Conservation (phyloP, 2,888 invertebrate species). For the Eucera pruinosa region DNA sequence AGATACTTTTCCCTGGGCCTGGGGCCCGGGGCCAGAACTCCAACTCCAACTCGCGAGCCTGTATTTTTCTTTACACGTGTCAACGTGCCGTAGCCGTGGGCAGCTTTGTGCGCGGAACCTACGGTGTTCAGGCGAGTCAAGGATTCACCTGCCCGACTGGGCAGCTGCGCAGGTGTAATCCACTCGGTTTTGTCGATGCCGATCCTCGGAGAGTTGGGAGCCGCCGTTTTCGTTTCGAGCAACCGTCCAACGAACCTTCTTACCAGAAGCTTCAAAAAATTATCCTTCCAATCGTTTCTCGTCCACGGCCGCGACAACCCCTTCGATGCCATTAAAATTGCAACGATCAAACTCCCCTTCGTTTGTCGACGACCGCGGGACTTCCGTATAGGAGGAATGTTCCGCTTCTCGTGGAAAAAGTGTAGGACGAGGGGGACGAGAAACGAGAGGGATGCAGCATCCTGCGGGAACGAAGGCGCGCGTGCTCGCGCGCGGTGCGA, state of each 20-base stretch:
- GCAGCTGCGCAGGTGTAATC: constrained; percentile 84
- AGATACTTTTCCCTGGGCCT: constrained; percentile 75
- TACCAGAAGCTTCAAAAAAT: background rate
- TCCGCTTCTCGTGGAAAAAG: too few relatives aligned
- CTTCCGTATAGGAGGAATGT: too few relatives aligned
- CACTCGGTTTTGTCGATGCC: constrained; percentile 78
- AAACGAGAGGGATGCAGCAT: too few relatives aligned
- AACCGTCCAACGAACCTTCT: constrained; percentile 21
- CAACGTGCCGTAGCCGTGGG: constrained; percentile 62
- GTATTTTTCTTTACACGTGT: constrained; percentile 68
- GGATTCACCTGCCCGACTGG: constrained; percentile 81
- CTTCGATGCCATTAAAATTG: background rate
- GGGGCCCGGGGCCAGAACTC: constrained; percentile 19
- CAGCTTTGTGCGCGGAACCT: constrained; percentile 69
- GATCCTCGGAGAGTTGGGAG: constrained; percentile 33
- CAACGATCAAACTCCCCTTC: too few relatives aligned
- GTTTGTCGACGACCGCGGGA: too few relatives aligned
- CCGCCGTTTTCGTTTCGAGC: constrained; percentile 30
- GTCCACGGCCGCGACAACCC: background rate
- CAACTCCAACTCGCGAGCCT: constrained; percentile 29
- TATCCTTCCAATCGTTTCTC: background rate
- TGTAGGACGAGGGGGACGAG: too few relatives aligned
- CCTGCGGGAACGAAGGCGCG: too few relatives aligned
- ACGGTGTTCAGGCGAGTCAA: constrained; percentile 80
- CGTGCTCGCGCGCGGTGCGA: too few relatives aligned